A percentile compares a stretch with the other conserved stretches of the same genome.
These are phyloP conservation scores for Agrotis ipsilon DNA, from an alignment of 2,888 invertebrate genomes.

Conservation along the genomic window DNA sequence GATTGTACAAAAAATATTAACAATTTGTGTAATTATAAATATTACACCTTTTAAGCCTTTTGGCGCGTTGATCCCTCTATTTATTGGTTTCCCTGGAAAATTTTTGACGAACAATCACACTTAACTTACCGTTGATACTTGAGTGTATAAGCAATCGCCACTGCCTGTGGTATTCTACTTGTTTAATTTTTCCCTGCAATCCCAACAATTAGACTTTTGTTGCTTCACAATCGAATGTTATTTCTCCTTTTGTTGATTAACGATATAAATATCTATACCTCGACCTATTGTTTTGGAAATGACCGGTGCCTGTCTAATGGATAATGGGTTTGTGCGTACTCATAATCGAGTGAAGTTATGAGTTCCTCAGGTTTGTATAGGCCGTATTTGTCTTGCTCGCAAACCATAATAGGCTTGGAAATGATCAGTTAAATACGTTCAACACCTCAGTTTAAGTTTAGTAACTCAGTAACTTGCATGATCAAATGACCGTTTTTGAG, in stretches of 20 bases:
- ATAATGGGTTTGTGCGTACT: not conserved
- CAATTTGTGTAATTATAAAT: not conserved
- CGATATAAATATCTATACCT: not conserved
- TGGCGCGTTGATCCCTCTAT: not conserved
- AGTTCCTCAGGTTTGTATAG: not conserved
- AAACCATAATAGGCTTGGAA: not conserved
- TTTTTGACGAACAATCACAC: not conserved
- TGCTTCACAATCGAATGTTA: conserved; percentile 3
- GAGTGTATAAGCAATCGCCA: not conserved
- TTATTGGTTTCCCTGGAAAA: not conserved
- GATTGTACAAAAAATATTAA: no score
- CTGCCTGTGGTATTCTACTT: not conserved
- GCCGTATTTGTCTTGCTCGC: no score
- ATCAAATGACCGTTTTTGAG: conserved; percentile 69
- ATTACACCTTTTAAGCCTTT: not conserved
- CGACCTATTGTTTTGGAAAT: conserved; percentile 18
- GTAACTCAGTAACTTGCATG: conserved; percentile 72
- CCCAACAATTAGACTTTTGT: conserved; percentile 14
- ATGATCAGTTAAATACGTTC: not conserved
- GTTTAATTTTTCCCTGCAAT: not conserved
- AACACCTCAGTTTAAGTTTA: conserved; percentile 56
- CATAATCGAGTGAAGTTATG: not conserved
- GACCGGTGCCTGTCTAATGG: not conserved
- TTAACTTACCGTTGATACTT: not conserved
- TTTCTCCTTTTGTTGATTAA: not conserved